These are phyloP conservation scores for Dermolepida albohirtum DNA, from an alignment of 2,888 invertebrate genomes.

Conservation along the genomic window DNA sequence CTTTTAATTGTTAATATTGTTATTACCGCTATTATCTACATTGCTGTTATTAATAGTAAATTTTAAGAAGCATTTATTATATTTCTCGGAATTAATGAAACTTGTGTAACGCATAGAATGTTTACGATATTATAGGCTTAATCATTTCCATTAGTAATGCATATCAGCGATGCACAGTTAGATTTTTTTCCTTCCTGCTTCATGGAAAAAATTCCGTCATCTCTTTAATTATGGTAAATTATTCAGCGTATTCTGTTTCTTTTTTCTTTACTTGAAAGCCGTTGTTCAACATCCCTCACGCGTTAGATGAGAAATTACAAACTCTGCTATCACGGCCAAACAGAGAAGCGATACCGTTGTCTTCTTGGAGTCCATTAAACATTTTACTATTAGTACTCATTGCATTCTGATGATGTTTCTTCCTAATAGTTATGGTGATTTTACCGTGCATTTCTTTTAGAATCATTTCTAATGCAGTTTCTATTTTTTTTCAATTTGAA, in stretches of 20 bases:
- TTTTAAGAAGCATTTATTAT: too few relatives aligned
- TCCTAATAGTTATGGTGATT: too few relatives aligned
- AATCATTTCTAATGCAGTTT: not conserved
- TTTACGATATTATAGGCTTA: constrained; percentile 6
- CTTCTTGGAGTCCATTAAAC: not conserved
- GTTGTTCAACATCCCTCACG: constrained; percentile 14
- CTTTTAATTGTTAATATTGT: too few relatives aligned
- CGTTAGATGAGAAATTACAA: constrained; percentile 7
- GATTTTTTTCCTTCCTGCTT: constrained; percentile 10
- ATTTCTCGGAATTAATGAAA: not conserved
- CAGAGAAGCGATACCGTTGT: constrained; percentile 8
- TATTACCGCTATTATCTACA: too few relatives aligned
- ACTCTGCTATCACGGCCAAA: not conserved
- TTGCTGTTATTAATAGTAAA: too few relatives aligned
- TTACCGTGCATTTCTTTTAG: too few relatives aligned
- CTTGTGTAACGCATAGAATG: constrained; percentile 1
- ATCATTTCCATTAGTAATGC: constrained; percentile 14
- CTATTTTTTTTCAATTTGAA: too few relatives aligned
- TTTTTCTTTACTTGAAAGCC: constrained; percentile 2
- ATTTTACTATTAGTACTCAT: not conserved
- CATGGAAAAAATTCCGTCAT: constrained; percentile 17
- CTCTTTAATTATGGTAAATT: constrained; percentile 20
- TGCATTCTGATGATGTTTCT: not conserved
- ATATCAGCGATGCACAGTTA: constrained; percentile 10
- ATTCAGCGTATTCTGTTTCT: constrained; percentile 10